Conservation (phyloP, 2,113 vertebrate genomes). For the Ceyx melanurus region DNA sequence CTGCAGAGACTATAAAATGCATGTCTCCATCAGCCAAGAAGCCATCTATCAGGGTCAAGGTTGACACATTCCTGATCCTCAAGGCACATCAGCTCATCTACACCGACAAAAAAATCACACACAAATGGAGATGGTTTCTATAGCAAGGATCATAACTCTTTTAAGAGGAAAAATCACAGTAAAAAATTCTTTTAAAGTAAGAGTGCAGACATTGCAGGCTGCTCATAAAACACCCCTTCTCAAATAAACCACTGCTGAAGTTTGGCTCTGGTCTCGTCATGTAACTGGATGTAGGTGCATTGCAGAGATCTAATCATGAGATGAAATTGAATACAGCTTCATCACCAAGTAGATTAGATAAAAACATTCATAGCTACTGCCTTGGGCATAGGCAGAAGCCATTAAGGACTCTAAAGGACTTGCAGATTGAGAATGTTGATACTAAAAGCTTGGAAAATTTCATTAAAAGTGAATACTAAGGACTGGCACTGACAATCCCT, state of each 20-base stretch:
- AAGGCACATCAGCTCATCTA: not conserved
- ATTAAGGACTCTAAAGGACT: constrained; percentile 32
- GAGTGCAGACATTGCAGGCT: not conserved
- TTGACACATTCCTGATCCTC: not conserved
- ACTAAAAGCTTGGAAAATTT: not conserved
- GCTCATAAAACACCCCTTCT: not conserved
- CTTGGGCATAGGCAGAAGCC: constrained; percentile 18
- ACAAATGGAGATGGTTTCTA: not conserved
- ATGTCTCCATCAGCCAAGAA: not conserved
- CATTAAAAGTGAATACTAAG: not conserved
- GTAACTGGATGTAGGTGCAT: not conserved
- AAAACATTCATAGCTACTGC: constrained; percentile 28
- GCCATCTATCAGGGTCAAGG: not conserved
- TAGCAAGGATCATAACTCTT: not conserved
- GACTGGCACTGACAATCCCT: not conserved
- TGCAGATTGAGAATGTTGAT: not conserved
- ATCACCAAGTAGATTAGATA: constrained; percentile 40
- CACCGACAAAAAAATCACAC: not conserved
- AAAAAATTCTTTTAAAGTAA: not conserved
- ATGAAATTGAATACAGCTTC: constrained; percentile 37
- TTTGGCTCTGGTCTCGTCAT: not conserved
- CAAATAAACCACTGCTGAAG: not conserved
- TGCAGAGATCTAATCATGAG: constrained; percentile 22
- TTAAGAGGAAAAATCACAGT: not conserved
- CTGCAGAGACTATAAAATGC: not conserved